phyloP scores from a whole-genome alignment of 2,888 invertebrate species.

The Scotopteryx bipunctaria region DNA sequence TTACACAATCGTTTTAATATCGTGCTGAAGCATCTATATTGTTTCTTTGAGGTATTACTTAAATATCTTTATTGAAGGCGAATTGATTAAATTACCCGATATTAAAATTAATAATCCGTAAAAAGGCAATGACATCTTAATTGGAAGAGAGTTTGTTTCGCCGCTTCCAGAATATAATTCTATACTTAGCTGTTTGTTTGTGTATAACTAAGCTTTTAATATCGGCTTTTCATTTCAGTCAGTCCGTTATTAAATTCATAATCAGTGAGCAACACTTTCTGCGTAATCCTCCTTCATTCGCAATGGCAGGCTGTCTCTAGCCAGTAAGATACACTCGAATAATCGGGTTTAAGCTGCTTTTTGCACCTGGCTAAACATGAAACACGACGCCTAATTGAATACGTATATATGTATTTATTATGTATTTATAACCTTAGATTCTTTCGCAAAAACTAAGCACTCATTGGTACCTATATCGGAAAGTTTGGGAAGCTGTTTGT shows the following conservation, averaged over 20 bases:
- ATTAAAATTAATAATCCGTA: constrained; percentile 5
- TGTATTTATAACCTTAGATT: constrained; percentile 17
- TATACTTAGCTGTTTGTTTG: constrained; percentile 13
- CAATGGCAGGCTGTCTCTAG: constrained; percentile 24
- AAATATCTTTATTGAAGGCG: neutral
- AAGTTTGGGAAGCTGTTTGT: no score
- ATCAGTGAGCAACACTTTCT: constrained; percentile 47
- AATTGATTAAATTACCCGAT: constrained; percentile 6
- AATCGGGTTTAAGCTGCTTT: constrained; percentile 42
- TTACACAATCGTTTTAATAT: constrained; percentile 17
- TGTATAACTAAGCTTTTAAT: constrained; percentile 36
- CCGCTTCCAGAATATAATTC: constrained; percentile 2
- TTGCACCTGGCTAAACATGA: constrained; percentile 40
- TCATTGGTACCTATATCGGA: no score
- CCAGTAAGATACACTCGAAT: constrained; percentile 38
- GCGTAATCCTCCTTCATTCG: constrained; percentile 44
- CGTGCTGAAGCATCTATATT: constrained; percentile 11
- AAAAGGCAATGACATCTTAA: constrained; percentile 10
- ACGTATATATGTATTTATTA: constrained; percentile 4
- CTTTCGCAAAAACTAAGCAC: no score
- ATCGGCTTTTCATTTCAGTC: constrained; percentile 32
- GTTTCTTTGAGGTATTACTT: constrained; percentile 3
- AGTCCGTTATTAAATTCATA: constrained; percentile 47
- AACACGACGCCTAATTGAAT: constrained; percentile 16
- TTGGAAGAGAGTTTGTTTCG: neutral